Evolutionary conservation across 2,797 vertebrate genomes (phyloP).

Genomic region (Ctenochaetus hawaiiensis): DNA sequence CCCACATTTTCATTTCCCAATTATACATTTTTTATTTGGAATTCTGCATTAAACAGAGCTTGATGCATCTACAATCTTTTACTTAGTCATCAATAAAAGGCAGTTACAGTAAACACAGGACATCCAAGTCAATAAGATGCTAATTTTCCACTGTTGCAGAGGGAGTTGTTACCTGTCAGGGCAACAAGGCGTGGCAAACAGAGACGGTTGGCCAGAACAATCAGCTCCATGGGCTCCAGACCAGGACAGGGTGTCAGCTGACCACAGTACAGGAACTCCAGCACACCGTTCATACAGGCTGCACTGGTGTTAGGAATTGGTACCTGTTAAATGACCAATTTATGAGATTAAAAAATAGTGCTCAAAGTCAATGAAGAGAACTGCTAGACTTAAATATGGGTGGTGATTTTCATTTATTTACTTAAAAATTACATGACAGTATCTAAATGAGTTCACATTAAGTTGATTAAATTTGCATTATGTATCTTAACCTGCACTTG

Average conservation of each 20-base stretch:
- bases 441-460: neutral
- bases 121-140: neutral
- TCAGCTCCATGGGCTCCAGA: conserved; percentile 90
- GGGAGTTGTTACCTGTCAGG: conserved; percentile 86
- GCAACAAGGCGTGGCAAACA: conserved; percentile 92
- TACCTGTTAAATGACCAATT: conserved; percentile 80
- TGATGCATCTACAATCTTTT: neutral
- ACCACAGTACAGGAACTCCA: conserved; percentile 92
- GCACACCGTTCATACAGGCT: conserved; percentile 88
- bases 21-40: neutral
- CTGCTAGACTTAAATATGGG: neutral
- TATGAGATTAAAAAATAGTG: neutral
- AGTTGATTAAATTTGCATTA: neutral
- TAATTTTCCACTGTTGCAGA: neutral
- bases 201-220: conserved; percentile 90
- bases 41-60: neutral
- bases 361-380: neutral
- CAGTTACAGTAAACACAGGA: neutral
- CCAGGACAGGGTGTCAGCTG: conserved; percentile 86
- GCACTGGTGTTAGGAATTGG: conserved; percentile 89
- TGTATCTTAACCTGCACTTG: neutral
- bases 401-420: no score
- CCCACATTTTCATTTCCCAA: neutral
- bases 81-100: conserved; percentile 13
- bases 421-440: neutral